These are phyloP conservation scores for Amazona vittata DNA, from an alignment of 2,113 vertebrate species.

Conservation along the genomic window DNA sequence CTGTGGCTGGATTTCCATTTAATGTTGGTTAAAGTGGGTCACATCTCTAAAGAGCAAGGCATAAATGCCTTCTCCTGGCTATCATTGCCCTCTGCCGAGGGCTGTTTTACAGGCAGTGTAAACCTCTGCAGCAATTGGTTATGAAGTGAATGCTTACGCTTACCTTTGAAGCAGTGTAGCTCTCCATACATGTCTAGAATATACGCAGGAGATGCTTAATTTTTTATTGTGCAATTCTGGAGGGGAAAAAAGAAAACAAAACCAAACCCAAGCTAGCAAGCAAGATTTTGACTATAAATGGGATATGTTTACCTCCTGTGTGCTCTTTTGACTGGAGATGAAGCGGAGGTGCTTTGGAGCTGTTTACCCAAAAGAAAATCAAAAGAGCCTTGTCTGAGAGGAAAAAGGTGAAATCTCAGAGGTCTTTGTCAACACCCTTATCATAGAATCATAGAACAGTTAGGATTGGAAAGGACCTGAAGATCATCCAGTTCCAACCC, in stretches of 20 bases:
- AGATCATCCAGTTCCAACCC: background rate
- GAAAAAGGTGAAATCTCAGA: background rate
- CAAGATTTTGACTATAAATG: background rate
- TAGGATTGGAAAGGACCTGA: background rate
- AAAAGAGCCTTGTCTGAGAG: background rate
- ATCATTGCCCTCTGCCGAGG: background rate
- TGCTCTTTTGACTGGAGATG: background rate
- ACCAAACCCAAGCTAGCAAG: background rate
- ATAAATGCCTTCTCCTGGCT: background rate
- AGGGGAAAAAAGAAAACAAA: background rate
- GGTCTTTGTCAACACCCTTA: background rate
- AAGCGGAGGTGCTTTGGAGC: background rate
- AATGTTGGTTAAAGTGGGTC: background rate
- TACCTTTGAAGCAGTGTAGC: background rate
- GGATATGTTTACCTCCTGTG: background rate
- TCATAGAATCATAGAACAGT: background rate
- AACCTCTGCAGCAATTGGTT: constrained; percentile 2
- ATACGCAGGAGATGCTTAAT: constrained; percentile 16
- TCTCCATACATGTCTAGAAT: background rate
- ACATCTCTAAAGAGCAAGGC: background rate
- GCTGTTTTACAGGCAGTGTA: background rate
- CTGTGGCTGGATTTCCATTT: background rate
- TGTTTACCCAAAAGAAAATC: background rate
- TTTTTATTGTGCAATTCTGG: constrained; percentile 12
- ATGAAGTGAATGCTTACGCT: background rate